Evolutionary conservation across 2,797 vertebrate species (phyloP).

Genomic region (Ceryle rudis): DNA sequence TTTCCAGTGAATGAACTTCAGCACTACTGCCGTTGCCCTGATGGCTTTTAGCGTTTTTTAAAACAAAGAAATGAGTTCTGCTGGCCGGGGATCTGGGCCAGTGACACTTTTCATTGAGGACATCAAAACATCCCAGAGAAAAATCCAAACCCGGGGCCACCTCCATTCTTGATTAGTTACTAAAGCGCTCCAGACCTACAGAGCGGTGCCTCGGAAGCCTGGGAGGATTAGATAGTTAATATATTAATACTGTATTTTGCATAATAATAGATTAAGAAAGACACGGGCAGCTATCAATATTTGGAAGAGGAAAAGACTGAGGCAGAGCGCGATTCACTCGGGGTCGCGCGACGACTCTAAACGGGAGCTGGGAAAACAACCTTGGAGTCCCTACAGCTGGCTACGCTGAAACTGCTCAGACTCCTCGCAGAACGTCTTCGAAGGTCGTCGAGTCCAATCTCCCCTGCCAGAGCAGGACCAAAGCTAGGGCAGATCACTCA

Average conservation of each 20-base stretch:
- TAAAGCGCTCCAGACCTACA: neutral
- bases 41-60: neutral
- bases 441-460: no score
- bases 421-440: no score
- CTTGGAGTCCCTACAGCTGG: neutral
- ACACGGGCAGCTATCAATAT: neutral
- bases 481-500: no score
- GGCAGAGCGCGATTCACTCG: neutral
- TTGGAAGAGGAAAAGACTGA: neutral
- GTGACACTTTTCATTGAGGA: neutral
- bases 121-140: neutral
- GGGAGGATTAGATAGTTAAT: neutral
- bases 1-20: neutral
- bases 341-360: rapidly evolving
- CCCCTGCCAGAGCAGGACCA: no score
- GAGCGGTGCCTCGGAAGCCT: neutral
- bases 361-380: rapidly evolving
- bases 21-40: rapidly evolving
- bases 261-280: neutral
- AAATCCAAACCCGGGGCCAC: neutral
- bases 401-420: neutral
- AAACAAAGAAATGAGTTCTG: neutral
- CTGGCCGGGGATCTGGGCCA: neutral
- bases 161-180: neutral
- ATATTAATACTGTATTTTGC: neutral